Base-by-base conservation (phyloP, 2,113 vertebrate species). In the Genyomyrus donnyi region DNA sequence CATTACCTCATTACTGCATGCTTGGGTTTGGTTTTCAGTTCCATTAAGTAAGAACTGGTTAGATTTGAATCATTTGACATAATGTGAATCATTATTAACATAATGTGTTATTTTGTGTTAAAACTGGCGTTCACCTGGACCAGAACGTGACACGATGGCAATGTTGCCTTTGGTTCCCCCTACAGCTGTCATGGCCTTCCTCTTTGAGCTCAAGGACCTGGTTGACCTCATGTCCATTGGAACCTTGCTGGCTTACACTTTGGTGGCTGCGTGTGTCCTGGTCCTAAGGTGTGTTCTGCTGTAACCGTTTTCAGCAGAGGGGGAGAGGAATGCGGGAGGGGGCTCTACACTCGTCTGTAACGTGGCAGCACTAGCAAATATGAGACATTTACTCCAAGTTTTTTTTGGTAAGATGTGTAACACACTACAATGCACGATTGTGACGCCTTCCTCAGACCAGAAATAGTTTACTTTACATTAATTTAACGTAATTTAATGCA, bases 161-260 rank as follows among this genome's bases (percentile, higher is more conserved):
- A 49, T 46, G 52, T 56, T 77, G 70, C 13, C 70, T 88, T 50
- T 46, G 92, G 90, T 88, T 56, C 88, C 74, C 88, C 88, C 70
- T 92, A 70, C 94, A 99, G 98, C 98, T 93, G 84, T 98, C 91
- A 99, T 99, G 98, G 98, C 98, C 0, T 98, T 99, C 94, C 96
- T 99, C 86, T 99, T 99, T 88, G 97, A 99, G 91, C 92, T 99
- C 94, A 98, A 98, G 94, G 97, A 98, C 91, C 95, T 99, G 93
- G 98, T 99, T 53, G 98, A 99, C 92, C 96, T 99, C 89, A 99
- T 99, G 98, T 99, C 98, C 50, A 99, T 99, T 0, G 98, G 98
- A 42, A 99, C 98, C 0, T 96, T 99, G 90, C 95, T 99, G 94
- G 98, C 98, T 53, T 99, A 99, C 83, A 98, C 98, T 3, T 92